Conservation (phyloP, 92 coral and sea anemone genomes). For the Palythoa caribaeorum region DNA sequence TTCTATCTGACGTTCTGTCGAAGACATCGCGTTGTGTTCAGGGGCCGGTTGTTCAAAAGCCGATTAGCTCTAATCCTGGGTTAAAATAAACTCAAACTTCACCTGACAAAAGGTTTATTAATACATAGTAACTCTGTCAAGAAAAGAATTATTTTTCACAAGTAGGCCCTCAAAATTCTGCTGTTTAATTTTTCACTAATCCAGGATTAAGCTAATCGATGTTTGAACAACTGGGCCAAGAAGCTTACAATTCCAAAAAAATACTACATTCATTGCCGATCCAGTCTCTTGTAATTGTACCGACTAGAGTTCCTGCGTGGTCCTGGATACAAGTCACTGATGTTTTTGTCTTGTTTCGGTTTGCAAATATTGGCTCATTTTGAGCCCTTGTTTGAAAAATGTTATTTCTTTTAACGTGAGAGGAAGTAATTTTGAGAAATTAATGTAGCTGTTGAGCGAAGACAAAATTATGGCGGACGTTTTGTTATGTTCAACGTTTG, state of each 20-base stretch:
- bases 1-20: too few relatives aligned
- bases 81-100: too few relatives aligned
- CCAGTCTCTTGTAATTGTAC: background rate
- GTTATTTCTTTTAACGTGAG: background rate
- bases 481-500: conserved; percentile 70
- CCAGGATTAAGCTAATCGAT: too few relatives aligned
- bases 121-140: background rate
- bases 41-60: too few relatives aligned
- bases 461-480: conserved; percentile 71
- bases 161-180: too few relatives aligned
- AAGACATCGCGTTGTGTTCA: too few relatives aligned
- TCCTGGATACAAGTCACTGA: background rate
- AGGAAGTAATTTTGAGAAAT: background rate
- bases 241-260: too few relatives aligned
- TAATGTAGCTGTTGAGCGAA: background rate
- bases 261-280: too few relatives aligned
- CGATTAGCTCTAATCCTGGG: too few relatives aligned
- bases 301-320: background rate
- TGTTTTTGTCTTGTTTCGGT: background rate
- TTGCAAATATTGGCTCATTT: background rate
- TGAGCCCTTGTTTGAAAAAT: background rate
- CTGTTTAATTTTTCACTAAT: too few relatives aligned
- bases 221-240: too few relatives aligned
- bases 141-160: background rate
- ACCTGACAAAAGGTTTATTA: too few relatives aligned